A percentile compares a stretch with the other conserved stretches of the same genome.
Conservation (phyloP, 1,140 invertebrate species). For the Halesus radiatus region DNA sequence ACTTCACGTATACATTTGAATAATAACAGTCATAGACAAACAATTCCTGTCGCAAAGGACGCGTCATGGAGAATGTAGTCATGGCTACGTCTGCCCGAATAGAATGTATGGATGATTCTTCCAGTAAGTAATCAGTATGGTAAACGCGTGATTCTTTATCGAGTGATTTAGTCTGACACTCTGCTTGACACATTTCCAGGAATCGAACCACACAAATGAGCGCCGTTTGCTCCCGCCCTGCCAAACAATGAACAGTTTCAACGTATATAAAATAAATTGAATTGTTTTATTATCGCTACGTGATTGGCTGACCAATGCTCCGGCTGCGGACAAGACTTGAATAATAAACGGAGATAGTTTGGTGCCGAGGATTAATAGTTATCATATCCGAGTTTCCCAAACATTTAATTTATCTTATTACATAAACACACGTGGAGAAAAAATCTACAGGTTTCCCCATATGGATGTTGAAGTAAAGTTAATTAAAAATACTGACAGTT, state of each 20-base stretch:
- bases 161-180: conserved; percentile 49
- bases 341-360: conserved; percentile 47
- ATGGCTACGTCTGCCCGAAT: not conserved
- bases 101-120: not conserved
- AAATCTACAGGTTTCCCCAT: too few relatives aligned
- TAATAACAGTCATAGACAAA: too few relatives aligned
- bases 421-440: too few relatives aligned
- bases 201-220: conserved; percentile 41
- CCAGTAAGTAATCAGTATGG: conserved; percentile 33
- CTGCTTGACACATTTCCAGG: conserved; percentile 50
- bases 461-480: too few relatives aligned
- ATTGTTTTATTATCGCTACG: conserved; percentile 57
- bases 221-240: conserved; percentile 25
- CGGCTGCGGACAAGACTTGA: conserved; percentile 26
- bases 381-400: conserved; percentile 28
- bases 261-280: conserved; percentile 57
- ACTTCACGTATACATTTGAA: too few relatives aligned
- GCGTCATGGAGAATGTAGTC: conserved; percentile 1
- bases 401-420: not conserved
- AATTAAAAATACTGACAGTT: too few relatives aligned
- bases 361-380: conserved; percentile 28
- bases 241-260: conserved; percentile 56
- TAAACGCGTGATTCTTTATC: conserved; percentile 21
- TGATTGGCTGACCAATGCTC: conserved; percentile 55
- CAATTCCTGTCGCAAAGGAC: not conserved